These are phyloP conservation scores for Melanostoma scalare DNA, from an alignment of 2,888 invertebrate species.

Conservation along the genomic window DNA sequence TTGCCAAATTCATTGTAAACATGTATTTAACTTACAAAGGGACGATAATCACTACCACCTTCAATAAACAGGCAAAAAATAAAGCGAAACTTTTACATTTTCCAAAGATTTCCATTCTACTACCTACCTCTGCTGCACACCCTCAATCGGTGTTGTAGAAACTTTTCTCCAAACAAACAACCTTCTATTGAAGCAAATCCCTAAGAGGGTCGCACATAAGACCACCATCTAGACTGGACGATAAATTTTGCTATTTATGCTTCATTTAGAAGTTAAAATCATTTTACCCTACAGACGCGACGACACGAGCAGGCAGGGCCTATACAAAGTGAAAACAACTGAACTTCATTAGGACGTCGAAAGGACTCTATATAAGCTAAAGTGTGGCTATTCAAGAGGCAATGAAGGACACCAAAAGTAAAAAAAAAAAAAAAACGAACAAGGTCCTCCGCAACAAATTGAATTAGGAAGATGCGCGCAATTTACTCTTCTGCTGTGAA, in stretches of 20 bases:
- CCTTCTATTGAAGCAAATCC: slow-evolving; percentile 58
- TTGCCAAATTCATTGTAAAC: no score
- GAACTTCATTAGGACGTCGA: slow-evolving; percentile 61
- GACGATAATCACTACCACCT: slow-evolving; percentile 43
- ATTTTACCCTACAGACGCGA: slow-evolving; percentile 15
- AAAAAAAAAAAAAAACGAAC: slow-evolving; percentile 25
- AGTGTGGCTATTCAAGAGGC: background rate
- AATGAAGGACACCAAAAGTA: background rate
- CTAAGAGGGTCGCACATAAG: slow-evolving; percentile 28
- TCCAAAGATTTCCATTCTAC: background rate
- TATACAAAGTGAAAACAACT: slow-evolving; percentile 64
- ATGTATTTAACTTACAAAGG: background rate
- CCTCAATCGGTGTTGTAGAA: background rate
- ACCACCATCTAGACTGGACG: slow-evolving; percentile 36
- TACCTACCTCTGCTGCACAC: background rate
- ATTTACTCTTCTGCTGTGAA: slow-evolving; percentile 2
- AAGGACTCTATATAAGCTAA: slow-evolving; percentile 35
- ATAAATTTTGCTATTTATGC: slow-evolving; percentile 71
- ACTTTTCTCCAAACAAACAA: slow-evolving; percentile 38
- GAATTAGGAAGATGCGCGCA: slow-evolving; percentile 57
- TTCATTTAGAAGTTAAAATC: slow-evolving; percentile 62
- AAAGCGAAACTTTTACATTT: slow-evolving; percentile 17
- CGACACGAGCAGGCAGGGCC: background rate
- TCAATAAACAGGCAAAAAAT: background rate
- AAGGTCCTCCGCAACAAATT: slow-evolving; percentile 53